Base-by-base conservation (phyloP, 2,888 invertebrate species). In the Gasteruption jaculator region DNA sequence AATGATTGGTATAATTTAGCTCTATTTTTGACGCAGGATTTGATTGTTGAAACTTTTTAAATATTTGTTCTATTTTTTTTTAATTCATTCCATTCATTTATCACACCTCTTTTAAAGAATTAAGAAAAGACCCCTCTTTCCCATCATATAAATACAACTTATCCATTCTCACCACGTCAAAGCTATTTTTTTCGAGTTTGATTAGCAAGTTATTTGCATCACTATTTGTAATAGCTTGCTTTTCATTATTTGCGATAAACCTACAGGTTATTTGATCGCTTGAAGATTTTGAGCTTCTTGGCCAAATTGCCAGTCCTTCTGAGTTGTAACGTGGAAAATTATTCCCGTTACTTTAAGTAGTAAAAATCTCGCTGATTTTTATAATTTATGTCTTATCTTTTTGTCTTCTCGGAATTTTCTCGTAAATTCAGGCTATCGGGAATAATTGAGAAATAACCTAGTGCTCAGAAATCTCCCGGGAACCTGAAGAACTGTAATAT, bases 1-100 rank as follows among this genome's bases (percentile, higher is more conserved):
- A 43, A 43, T 43, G 29, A 39, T 43, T 43, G 34, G 33, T 33
- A 18, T 43, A 43, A 43, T 43, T 39, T 24, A 43, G 43, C 43
- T 43, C 43, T 43, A 43, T 43, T 38, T 43, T 43, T 29, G 43
- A 38, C 11, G 15, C 29, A 38, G 43, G 38, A 10, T 35, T 39
- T 22, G 33, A 29, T 39, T 43, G 33, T 43, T 43, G 33, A 39
- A 43, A 39, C 30, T 34, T 43, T 43, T 39, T 35, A 33, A 43
- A 43, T 34, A 39, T 38, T 16, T 31, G 8, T 42, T 37, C 42
- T 37, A 42, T 32, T 42, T 37, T 37, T 42, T 42, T 37, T 42
- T 30, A 37, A 37, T 31, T 37, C 42, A 42, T 37, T n/a, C n/a
- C n/a, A n/a, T n/a, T n/a, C n/a, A n/a, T n/a, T 38, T 27, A 38